These are phyloP conservation scores for Hedya salicella DNA, from an alignment of 2,888 invertebrate genomes.

Conservation along the genomic window DNA sequence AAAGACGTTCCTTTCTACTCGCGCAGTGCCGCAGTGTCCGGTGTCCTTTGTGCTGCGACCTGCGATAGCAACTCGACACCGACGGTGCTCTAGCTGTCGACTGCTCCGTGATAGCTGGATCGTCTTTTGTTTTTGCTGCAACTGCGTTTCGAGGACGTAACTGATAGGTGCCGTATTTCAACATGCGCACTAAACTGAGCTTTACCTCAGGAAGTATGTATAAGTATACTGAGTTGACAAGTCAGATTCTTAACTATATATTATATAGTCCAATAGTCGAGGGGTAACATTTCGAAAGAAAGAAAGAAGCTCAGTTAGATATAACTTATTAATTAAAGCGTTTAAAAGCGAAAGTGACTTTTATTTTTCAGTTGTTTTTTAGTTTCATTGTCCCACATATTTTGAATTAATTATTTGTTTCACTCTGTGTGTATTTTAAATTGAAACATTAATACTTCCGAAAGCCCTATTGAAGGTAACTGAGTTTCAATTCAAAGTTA, in stretches of 20 bases:
- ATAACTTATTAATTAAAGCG: too few relatives aligned
- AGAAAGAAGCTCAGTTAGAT: too few relatives aligned
- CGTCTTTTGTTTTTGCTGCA: conserved; percentile 40
- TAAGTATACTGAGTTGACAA: too few relatives aligned
- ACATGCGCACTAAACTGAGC: conserved; percentile 24
- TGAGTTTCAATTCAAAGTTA: conserved; percentile 21
- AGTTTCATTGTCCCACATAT: too few relatives aligned
- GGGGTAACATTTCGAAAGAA: too few relatives aligned
- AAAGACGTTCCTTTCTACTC: conserved; percentile 48
- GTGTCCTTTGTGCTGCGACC: conserved; percentile 57
- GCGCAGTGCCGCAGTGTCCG: conserved; percentile 52
- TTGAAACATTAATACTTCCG: background rate
- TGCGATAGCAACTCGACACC: conserved; percentile 51
- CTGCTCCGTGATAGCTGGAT: conserved; percentile 23
- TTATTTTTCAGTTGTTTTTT: too few relatives aligned
- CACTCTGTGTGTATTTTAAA: too few relatives aligned
- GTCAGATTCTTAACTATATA: too few relatives aligned
- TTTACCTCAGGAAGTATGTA: background rate
- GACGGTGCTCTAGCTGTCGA: conserved; percentile 40
- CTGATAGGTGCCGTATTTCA: conserved; percentile 22
- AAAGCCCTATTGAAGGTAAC: background rate
- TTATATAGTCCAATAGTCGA: too few relatives aligned
- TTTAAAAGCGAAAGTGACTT: background rate
- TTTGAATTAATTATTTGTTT: too few relatives aligned
- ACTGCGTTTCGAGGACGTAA: conserved; percentile 39